phyloP scores from a whole-genome alignment of 1,140 invertebrate genomes.

The Drosophila kepulauana region DNA sequence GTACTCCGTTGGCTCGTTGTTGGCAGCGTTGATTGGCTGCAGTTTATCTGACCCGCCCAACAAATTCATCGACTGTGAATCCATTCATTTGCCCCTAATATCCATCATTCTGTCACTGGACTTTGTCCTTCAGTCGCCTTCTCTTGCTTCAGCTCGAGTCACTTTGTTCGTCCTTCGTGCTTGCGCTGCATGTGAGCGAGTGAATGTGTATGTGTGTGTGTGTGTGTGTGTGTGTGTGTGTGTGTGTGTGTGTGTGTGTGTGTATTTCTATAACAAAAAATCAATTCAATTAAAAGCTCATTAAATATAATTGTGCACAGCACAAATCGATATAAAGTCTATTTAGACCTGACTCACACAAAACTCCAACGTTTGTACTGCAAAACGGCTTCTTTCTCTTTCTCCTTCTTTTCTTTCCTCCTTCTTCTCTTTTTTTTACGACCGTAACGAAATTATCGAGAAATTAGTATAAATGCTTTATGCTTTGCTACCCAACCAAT shows the following conservation, averaged over 20 bases:
- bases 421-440: conserved; percentile 53
- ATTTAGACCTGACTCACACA: conserved; percentile 39
- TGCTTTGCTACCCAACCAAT: conserved; percentile 45
- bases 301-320: conserved; percentile 67
- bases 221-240: conserved; percentile 5
- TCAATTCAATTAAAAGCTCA: conserved; percentile 80
- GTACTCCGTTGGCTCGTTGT: background rate
- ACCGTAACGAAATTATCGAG: conserved; percentile 74
- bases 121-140: conserved; percentile 12
- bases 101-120: conserved; percentile 47
- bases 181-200: background rate
- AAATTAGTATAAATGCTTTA: conserved; percentile 79
- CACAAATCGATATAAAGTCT: conserved; percentile 70
- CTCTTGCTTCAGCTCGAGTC: background rate
- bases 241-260: background rate
- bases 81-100: conserved; percentile 36
- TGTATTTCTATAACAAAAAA: conserved; percentile 63
- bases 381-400: background rate
- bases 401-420: conserved; percentile 5
- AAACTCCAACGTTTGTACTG: background rate
- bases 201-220: background rate
- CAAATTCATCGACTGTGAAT: conserved; percentile 37
- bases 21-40: conserved; percentile 15
- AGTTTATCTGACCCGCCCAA: conserved; percentile 40
- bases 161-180: conserved; percentile 7